Evolutionary conservation across 2,888 invertebrate species (phyloP), one percentile per base, ranked within the genome.

Genomic region (Elaeidobius kamerunicus): DNA sequence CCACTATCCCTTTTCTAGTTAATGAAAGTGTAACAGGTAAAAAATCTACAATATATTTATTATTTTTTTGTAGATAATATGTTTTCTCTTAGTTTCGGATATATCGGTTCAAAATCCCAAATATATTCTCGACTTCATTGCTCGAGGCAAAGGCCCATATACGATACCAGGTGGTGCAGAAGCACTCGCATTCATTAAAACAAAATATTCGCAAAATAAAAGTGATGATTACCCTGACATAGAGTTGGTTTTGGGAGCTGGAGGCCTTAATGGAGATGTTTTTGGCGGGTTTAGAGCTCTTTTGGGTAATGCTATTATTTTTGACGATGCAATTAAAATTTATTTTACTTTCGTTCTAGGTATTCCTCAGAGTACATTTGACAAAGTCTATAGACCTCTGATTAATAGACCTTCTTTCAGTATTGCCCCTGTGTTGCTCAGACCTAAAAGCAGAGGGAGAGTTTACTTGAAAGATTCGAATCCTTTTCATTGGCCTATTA

Each of bases 181-280:
- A 60, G 89, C 83, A 0, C 70, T 88, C 11, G 91, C 85, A 0
- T 90, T 90, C 68, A 65, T 87, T 0, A 80, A 85, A 54, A 88
- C 89, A 0, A 80, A 81, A 43, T 78, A 77, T 50, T 77, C 82
- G 0, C 66, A 64, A 3, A 66, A 67, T 14, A 63, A 30, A 9
- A 60, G 66, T 1, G 76, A 77, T 47, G 78, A 81, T 56, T 81
- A 83, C 62, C 86, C 91, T 0, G 89, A 91, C 63, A 81, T 91
- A 54, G 90, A 92, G 68, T 73, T 91, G 11, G 87, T 91, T 6
- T 76, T 91, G 71, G 87, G 88, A 0, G 82, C 86, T 11, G 86
- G 90, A 0, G 85, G 85, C 0, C 71, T 91, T 6, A 85, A 85
- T 45, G 85, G 88, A 0, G 91, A 91, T 65, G 72, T 79, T 9